phyloP scores from a whole-genome alignment of 2,113 vertebrate genomes.

The Paradisaea rubra region DNA sequence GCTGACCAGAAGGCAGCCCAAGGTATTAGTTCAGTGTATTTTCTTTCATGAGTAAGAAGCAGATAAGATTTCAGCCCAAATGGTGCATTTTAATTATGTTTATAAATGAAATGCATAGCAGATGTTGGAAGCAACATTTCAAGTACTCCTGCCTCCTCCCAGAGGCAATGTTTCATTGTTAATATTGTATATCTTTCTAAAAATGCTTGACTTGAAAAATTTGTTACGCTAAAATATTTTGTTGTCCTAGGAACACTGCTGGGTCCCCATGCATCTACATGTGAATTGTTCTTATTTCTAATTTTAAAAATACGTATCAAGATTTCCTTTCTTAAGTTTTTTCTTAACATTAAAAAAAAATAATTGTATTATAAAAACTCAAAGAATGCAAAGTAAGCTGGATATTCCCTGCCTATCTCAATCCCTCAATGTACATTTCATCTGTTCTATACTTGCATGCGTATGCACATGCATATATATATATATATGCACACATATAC shows the following conservation, averaged over 20 bases:
- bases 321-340: background rate
- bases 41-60: background rate
- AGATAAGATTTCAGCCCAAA: constrained; percentile 38
- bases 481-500: no score
- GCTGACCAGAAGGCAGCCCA: background rate
- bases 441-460: background rate
- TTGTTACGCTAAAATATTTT: background rate
- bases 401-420: background rate
- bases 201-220: background rate
- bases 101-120: constrained; percentile 27
- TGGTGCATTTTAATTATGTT: constrained; percentile 36
- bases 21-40: background rate
- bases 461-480: fast-evolving
- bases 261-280: background rate
- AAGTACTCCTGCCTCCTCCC: background rate
- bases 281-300: background rate
- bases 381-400: background rate
- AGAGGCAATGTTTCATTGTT: background rate
- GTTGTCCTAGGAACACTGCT: background rate
- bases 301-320: background rate
- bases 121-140: constrained; percentile 17
- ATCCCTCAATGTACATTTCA: background rate
- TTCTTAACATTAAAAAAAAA: background rate
- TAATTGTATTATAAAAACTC: background rate
- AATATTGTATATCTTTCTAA: background rate